Base-by-base conservation (phyloP, 1,140 invertebrate species). In the Steinernema feltiae region DNA sequence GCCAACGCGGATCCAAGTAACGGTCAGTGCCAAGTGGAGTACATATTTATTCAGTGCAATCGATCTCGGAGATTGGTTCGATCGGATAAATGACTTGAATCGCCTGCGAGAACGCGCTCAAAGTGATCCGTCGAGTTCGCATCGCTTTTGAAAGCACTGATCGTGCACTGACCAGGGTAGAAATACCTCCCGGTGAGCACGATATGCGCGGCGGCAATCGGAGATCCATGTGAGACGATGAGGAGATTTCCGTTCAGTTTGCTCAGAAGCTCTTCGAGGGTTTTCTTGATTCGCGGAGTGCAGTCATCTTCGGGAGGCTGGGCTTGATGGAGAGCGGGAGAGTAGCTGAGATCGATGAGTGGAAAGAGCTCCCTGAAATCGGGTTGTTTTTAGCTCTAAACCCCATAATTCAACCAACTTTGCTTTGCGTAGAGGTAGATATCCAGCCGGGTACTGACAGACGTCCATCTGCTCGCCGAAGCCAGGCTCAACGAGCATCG, bases 101-200 rank as follows among this genome's bases (percentile, higher is more conserved):
- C 53, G 7, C 12, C 53, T 3, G 12, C 24, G 12, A 63, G 53
- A 12, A 63, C 3, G 3, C 53, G 3, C 24, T 27, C 24, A 21
- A n/a, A 63, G 53, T 3, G 7, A 3, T 63, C 24, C 53, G 12
- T n/a, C 41, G 41, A 12, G 15, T 3, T 3, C 24, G 15, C 53
- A 15, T 63, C 53, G 7, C 24, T 63, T 27, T 27, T 15, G 24
- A 63, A 63, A 27, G 12, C 12, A 76, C 74, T 72, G 30, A 77
- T 70, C 69, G 76, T 77, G 63, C 76, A 77, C 18, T 73, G 76
- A 30, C 76, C 76, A 21, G 77, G 74, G 35, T 77, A 77, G 41
- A 15, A 17, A 35, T 75, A 78, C 15, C 21, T 27, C 7, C 32
- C 27, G 2, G 12, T 21, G 21, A 77, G 48, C 15, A 70, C 32